phyloP scores from a whole-genome alignment of 2,113 vertebrate species.

The Salminus brasiliensis region DNA sequence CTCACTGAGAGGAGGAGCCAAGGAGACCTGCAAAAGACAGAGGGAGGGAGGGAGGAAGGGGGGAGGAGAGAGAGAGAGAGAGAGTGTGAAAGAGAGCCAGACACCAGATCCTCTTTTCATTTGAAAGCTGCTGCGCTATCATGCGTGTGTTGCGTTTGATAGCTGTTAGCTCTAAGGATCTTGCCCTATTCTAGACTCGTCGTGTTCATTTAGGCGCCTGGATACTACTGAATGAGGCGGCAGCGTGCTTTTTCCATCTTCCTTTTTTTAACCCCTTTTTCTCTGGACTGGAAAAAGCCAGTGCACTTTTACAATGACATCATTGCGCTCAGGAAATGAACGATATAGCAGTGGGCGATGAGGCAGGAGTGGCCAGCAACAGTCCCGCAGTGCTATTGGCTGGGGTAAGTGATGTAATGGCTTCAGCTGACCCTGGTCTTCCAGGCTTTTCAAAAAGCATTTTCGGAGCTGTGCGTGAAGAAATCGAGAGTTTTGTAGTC shows the following conservation, averaged over 20 bases:
- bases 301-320: constrained; percentile 70
- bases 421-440: constrained; percentile 77
- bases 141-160: constrained; percentile 12
- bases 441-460: constrained; percentile 13
- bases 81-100: constrained; percentile 16
- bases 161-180: not conserved
- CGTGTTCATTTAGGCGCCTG: not conserved
- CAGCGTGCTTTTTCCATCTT: not conserved
- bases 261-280: not conserved
- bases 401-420: constrained; percentile 96
- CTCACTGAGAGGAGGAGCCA: constrained; percentile 55
- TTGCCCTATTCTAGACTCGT: not conserved
- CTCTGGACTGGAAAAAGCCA: not conserved
- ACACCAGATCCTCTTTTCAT: constrained; percentile 56
- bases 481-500: constrained; percentile 65
- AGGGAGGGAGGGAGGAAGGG: constrained; percentile 41
- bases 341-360: constrained; percentile 66
- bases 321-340: constrained; percentile 78
- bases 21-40: constrained; percentile 40
- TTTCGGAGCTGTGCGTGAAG: constrained; percentile 32
- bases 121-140: constrained; percentile 49
- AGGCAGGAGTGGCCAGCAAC: constrained; percentile 88
- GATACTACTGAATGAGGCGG: constrained; percentile 7
- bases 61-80: constrained; percentile 52
- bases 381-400: constrained; percentile 91